Base-by-base conservation (phyloP, 2,113 vertebrate genomes). In the Lepidothrix coronata region DNA sequence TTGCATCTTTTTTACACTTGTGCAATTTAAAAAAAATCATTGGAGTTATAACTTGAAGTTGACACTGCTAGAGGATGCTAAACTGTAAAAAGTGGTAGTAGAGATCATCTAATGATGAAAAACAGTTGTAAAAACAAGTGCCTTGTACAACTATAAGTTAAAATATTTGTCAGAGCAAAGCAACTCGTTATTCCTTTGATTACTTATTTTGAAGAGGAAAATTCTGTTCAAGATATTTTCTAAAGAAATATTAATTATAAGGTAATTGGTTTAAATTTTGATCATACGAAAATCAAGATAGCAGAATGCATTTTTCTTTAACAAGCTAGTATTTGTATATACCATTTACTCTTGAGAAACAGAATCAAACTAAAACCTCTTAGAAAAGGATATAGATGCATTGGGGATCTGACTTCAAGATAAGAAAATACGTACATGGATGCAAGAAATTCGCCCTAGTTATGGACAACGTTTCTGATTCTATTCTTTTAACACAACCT, bases 1-100 rank as follows among this genome's bases (percentile, higher is more conserved):
- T 46, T 19, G 2, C 2, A 8, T 20, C 6, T 19, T 39, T 59
- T 78, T 95, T 85, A 94, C 58, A 93, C 59, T 93, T 96, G 77
- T 85, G 31, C 37, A 96, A 72, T 91, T 92, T 83, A 91, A 70
- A 84, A 79, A 95, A 94, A 92, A 11, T 94, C 54, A 85, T 89
- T 97, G 92, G 57, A 49, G 39, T 74, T 83, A 77, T 93, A 62
- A 79, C 82, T 97, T 91, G 82, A 81, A 97, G 85, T 66, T 97
- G 95, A 51, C 68, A 95, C 57, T 96, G 68, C 57, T 95, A 93
- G 79, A 97, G 74, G 76, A 95, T 59, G 66, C 73, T 94, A 94
- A 97, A 84, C 78, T 94, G 67, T 84, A 67, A 95, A 88, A 88
- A 55, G 4, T 22, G 37, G 54, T 85, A 61, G 24, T 66, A 88